Evolutionary conservation across 2,797 vertebrate genomes (phyloP), one percentile per base, ranked within the genome.

Genomic region (Ptychadena robeensis): DNA sequence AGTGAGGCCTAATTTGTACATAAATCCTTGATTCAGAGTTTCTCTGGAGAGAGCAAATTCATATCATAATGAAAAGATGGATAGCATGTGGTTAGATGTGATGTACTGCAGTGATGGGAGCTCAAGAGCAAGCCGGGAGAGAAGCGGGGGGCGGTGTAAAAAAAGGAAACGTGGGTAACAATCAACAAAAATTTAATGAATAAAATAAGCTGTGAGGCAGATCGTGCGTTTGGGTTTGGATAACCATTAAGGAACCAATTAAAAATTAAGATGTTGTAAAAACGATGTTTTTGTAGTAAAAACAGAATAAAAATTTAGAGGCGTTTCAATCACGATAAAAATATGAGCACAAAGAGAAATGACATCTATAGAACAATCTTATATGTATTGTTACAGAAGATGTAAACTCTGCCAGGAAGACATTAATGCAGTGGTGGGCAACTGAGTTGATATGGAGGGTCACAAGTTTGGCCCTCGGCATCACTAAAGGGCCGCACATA

Each of bases 1-100:
- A 53, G 44, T 53, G 44, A 53, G 44, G 44, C 44, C 44, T 53
- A n/a, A n/a, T 53, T 53, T 53, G 44, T 53, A 53, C 44, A 53
- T 53, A 53, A 53, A 53, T 53, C 18, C 44, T 53, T 2, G 18
- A 53, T n/a, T 53, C 44, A 22, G 5, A 53, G 18, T 2, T 3
- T 53, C 44, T 53, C 44, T 18, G 18, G 44, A 53, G 44, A 53
- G 44, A 53, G 44, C 44, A 53, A 53, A 53, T 53, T 53, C 44
- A 22, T 53, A 53, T 53, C 44, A 22, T 53, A 53, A 53, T 53
- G 15, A 53, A 22, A 53, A 53, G 44, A 53, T 53, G 44, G 44
- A 53, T 53, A 53, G 44, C 5, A 53, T 22, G 44, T 53, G 44
- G 15, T 53, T 53, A 53, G 44, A 53, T 18, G 44, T 53, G 44